Evolutionary conservation across 2,113 vertebrate genomes (phyloP), one percentile per base, ranked within the genome.

Genomic region (Mirounga angustirostris): DNA sequence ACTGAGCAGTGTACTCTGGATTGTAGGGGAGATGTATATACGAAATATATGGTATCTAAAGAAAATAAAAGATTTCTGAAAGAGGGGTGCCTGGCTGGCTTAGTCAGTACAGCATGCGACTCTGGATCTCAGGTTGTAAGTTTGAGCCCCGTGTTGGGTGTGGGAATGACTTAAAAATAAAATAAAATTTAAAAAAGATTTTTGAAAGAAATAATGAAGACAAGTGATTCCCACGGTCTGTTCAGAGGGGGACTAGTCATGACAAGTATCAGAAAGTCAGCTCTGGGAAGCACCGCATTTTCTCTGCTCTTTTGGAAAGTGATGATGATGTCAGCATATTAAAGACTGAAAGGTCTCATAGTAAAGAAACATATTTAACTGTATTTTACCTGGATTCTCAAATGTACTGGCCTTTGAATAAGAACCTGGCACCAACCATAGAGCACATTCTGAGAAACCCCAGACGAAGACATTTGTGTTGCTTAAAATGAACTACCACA

Each of bases 301-400:
- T 78, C 50, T 67, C 26, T 30, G 40, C 56, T 52, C 40, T 84
- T 90, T 54, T 36, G 13, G 36, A 92, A 56, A 91, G 2, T 15
- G 58, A 12, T 80, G 22, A 15, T 26, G 18, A 24, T 61, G 56
- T 24, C 24, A 65, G 13, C 26, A 63, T 89, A 63, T 9, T 74
- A 52, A 52, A 74, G 50, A 76, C 69, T 61, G 40, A 78, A 91
- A 93, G n/a, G 8, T 69, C 26, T 12, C 18, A n/a, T 33, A n/a
- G 58, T 93, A 50, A 91, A 78, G n/a, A 88, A 63, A 61, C 21
- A 71, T 10, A 10, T 46, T 87, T 65, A 80, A 21, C 18, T 54
- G 83, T 87, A 63, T 92, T 94, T 97, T 76, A 36, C 36, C 22
- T 90, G 78, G 18, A 74, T 65, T 92, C 30, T 86, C 59, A 89